Conservation (phyloP, 2,888 invertebrate genomes). For the Oligia strigilis region DNA sequence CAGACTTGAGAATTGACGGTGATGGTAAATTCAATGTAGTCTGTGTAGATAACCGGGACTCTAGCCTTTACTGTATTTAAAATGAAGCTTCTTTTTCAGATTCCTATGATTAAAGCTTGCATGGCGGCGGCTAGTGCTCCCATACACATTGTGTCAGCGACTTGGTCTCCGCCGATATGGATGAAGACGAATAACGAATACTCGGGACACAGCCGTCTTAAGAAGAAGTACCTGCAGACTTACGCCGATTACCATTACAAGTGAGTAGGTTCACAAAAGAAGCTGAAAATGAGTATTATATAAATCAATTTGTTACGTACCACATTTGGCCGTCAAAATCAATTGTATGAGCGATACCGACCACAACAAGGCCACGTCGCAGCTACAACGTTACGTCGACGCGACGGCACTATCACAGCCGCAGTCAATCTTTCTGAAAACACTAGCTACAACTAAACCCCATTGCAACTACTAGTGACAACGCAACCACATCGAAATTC, state of each 20-base stretch:
- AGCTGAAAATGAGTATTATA: too few relatives aligned
- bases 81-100: slow-evolving; percentile 69
- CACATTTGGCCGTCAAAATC: too few relatives aligned
- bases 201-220: slow-evolving; percentile 86
- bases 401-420: too few relatives aligned
- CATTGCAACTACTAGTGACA: too few relatives aligned
- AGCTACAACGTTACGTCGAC: too few relatives aligned
- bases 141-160: slow-evolving; percentile 83
- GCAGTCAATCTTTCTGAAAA: too few relatives aligned
- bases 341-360: too few relatives aligned
- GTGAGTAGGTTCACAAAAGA: slow-evolving; percentile 58
- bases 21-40: neutral
- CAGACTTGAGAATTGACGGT: neutral
- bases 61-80: neutral
- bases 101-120: slow-evolving; percentile 86
- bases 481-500: too few relatives aligned
- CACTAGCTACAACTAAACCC: too few relatives aligned
- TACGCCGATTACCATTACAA: slow-evolving; percentile 95
- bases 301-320: too few relatives aligned
- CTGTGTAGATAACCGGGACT: neutral
- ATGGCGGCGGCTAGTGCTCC: slow-evolving; percentile 74
- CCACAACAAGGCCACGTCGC: too few relatives aligned
- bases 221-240: slow-evolving; percentile 91
- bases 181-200: slow-evolving; percentile 90
- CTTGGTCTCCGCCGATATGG: slow-evolving; percentile 92